Conservation (phyloP, 2,888 invertebrate genomes). For the Pachydiplax longipennis region DNA sequence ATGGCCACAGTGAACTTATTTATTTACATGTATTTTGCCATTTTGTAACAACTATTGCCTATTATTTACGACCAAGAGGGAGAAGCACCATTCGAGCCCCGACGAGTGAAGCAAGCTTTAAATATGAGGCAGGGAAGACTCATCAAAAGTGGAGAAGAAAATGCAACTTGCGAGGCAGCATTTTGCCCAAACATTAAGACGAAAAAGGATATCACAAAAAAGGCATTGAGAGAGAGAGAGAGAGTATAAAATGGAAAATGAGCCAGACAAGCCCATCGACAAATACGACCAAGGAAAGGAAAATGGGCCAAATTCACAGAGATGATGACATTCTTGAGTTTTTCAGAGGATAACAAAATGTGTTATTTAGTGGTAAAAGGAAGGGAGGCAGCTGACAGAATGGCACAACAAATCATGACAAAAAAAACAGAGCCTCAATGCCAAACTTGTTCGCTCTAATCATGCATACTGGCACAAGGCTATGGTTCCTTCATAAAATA, state of each 20-base stretch:
- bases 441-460: neutral
- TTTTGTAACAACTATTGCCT: constrained; percentile 39
- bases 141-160: constrained; percentile 26
- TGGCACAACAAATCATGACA: constrained; percentile 34
- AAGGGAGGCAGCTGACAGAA: constrained; percentile 24
- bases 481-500: neutral
- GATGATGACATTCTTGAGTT: neutral
- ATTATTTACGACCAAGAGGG: constrained; percentile 26
- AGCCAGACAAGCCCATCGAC: neutral
- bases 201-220: constrained; percentile 20
- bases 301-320: neutral
- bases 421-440: neutral
- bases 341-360: neutral
- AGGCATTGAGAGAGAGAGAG: neutral
- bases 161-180: constrained; percentile 29
- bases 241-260: neutral
- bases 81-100: constrained; percentile 10
- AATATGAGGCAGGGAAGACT: constrained; percentile 31
- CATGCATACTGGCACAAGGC: neutral
- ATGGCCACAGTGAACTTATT: constrained; percentile 12
- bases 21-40: constrained; percentile 41
- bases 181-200: constrained; percentile 19
- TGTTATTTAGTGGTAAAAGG: neutral
- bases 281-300: neutral
- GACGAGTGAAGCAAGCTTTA: constrained; percentile 33